Evolutionary conservation across 23 tunicate genomes (phyloP), one percentile per base, ranked within the genome.

Genomic region (Diplosoma virens): DNA sequence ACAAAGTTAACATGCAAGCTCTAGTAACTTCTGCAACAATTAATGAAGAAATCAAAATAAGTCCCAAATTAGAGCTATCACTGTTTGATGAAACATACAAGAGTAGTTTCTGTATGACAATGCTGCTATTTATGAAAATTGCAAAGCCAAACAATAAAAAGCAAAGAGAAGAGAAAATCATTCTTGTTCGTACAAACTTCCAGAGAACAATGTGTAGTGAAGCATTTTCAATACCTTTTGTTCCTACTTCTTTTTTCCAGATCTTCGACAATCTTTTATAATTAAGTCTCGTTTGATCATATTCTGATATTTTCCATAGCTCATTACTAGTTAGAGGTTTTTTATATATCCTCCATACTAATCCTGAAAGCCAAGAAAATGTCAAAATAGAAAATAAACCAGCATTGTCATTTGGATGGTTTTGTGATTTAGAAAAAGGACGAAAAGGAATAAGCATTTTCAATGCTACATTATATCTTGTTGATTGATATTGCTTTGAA

Each of bases 381-480:
- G 82, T 59, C 9, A 83, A 24, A 6, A 86, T 89, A 5, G 96
- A 89, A 54, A 82, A 47, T n/a, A 78, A 50, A 14, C 96, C 96
- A 5, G 96, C 96, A 16, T 71, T 63, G 65, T 89, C 96, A 50
- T 47, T 68, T 3, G 96, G 96, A 26, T 89, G 88, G 33, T 48
- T 55, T 4, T 59, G 14, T 30, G 45, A 37, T 21, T 52, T 47
- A 1, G 63, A 33, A 64, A 32, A 65, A 11, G 81, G 80, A 22
- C 96, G 66, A 59, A 77, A 55, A 11, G 96, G 96, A 25, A 89
- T 59, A 1, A 89, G 45, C 3, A 81, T 53, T 63, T 82, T 78
- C 58, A 81, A 81, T 0, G 96, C 59, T 25, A 82, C 64, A 37
- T 66, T 64, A 66, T 89, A 89, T 64, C 78, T 82, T 31, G n/a